Percentiles rank a stretch among this genome's conserved stretches.
Conservation (phyloP, 1,140 invertebrate species). For the Maniola jurtina region DNA sequence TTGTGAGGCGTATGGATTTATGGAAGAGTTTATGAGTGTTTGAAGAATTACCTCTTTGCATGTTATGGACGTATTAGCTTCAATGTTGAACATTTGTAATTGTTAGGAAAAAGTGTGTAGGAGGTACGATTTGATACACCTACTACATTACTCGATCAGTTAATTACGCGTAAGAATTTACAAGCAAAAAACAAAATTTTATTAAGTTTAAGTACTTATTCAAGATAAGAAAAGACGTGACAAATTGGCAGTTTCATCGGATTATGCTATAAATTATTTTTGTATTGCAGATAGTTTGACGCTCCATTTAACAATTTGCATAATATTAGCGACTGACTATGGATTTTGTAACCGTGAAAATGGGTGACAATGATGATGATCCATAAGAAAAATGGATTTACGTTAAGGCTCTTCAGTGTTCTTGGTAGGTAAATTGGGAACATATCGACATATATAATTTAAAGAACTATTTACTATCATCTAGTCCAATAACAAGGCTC, state of each 20-base stretch:
- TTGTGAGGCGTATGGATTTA: neutral
- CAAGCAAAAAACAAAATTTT: too few relatives aligned
- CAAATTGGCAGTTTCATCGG: too few relatives aligned
- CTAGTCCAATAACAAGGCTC: too few relatives aligned
- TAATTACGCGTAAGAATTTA: neutral
- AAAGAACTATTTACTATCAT: too few relatives aligned
- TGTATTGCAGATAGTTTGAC: neutral
- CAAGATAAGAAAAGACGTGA: too few relatives aligned
- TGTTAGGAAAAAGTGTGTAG: neutral
- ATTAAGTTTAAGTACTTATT: too few relatives aligned
- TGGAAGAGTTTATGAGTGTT: neutral
- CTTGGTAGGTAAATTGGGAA: too few relatives aligned
- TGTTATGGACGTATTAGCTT: neutral
- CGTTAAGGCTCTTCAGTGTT: too few relatives aligned
- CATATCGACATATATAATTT: too few relatives aligned
- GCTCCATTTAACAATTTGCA: neutral
- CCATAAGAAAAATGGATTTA: neutral
- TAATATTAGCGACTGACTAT: neutral
- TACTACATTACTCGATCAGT: neutral
- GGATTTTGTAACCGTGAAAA: neutral
- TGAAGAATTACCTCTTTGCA: slow-evolving; percentile 6
- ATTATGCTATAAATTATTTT: neutral
- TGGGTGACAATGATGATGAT: neutral
- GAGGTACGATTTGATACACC: neutral
- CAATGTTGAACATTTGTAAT: neutral